Base-by-base conservation (phyloP, 2,797 vertebrate genomes). In the Squalus acanthias region DNA sequence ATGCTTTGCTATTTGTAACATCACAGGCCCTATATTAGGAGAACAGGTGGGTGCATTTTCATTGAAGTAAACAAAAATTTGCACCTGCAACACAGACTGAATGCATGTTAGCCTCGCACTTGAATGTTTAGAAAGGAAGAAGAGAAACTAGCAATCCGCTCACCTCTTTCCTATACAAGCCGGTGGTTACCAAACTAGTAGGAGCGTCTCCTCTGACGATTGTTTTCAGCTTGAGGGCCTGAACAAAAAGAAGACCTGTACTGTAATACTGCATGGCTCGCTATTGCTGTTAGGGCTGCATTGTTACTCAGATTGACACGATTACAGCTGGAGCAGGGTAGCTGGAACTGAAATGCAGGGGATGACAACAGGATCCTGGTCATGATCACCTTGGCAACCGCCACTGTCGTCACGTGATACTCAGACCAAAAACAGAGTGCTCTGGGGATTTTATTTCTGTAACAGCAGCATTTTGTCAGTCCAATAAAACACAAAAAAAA, bases 181-280 rank as follows among this genome's bases (percentile, higher is more conserved):
- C 99, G 0, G 99, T 98, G 57, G 98, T 98, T 79, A 99, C 98
- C 95, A 99, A 97, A 97, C 98, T 99, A 5, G 99, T 98, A 0
- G 99, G 98, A 15, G 98, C 98, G 9, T 99, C 99, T 15, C 99
- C 99, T 98, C 98, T 98, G 95, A 99, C 99, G 8, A 99, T 98
- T 96, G 99, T 99, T 98, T 99, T 99, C 97, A 99, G 98, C 97
- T 99, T 99, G 96, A 99, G 97, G 24, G 99, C 99, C 99, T 99
- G 97, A 96, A 97, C 9, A 97, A 97, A 79, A 65, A 96, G 76
- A 85, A 65, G 3, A n/a, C 72, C 50, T 57, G 50, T 17, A 5
- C 3, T 74, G 20, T 69, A 69, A 93, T 9, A 69, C 63, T n/a
- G 89, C 29, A 65, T 33, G 15, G 17, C 33, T 67, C n/a, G 10